Evolutionary conservation across 2,797 vertebrate species (phyloP), one percentile per base, ranked within the genome.

Genomic region (Periparus ater): DNA sequence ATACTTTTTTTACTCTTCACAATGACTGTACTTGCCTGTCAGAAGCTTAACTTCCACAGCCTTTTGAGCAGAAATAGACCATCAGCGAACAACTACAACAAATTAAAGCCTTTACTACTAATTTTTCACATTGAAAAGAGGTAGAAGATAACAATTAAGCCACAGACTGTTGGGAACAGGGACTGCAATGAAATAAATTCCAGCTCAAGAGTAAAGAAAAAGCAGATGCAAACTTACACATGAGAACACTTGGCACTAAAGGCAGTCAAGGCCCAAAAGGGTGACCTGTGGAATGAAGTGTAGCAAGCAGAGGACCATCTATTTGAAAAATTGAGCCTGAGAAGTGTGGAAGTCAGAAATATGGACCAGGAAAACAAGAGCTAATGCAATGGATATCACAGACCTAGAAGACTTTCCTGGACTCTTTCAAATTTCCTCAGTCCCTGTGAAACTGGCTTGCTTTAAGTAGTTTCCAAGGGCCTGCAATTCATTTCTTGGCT

Each of bases 401-500:
- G 80, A 63, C 38, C 36, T 89, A 34, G 70, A 89, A 92, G 60
- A 79, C 58, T 70, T 95, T 93, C 66, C 65, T 81, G 67, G 50
- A 89, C 55, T 48, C 78, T 74, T 96, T 83, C 67, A 88, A 71
- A 94, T 92, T 96, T 96, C 91, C 83, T 89, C 68, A 13, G 18
- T 83, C 91, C 66, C 67, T 74, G 76, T 80, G 94, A 89, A 85
- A 91, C 76, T 93, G 86, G 40, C 74, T 97, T 92, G 85, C 74
- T 95, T 94, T 95, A 91, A 88, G 73, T 66, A 78, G 50, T 95
- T 96, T 97, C 89, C 92, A 96, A 96, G 91, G 85, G 66, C 65
- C 72, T 86, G 78, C 61, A 84, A 91, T 96, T 97, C 94, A 70
- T 88, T 94, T 97, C 95, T 97, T 97, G 96, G 95, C 96, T 94